phyloP scores from a whole-genome alignment of 2,888 invertebrate species.

The Loripinus fragilis region DNA sequence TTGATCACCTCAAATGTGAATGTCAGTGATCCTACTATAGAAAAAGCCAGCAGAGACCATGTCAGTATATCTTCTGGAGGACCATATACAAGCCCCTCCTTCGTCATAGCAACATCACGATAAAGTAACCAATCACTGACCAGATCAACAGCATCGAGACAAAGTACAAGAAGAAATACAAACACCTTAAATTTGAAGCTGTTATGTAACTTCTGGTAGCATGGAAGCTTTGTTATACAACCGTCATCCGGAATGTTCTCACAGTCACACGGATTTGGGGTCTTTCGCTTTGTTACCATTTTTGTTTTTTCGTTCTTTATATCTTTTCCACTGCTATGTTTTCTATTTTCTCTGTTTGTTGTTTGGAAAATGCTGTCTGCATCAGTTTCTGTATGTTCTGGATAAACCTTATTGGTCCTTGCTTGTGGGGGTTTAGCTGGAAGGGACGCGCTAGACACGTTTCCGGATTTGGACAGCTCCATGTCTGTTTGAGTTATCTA shows the following conservation, averaged over 20 bases:
- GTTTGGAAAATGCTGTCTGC: neutral
- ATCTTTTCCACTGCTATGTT: neutral
- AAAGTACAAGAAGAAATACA: constrained; percentile 61
- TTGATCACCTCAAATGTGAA: constrained; percentile 63
- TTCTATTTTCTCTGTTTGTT: neutral
- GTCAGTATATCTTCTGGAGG: constrained; percentile 52
- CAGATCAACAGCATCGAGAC: constrained; percentile 64
- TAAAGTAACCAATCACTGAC: constrained; percentile 71
- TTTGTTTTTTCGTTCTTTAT: neutral
- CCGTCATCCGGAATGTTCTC: constrained; percentile 26
- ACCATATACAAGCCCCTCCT: constrained; percentile 71
- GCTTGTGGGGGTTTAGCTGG: neutral
- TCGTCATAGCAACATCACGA: constrained; percentile 54
- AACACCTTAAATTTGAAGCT: constrained; percentile 61
- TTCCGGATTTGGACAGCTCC: neutral
- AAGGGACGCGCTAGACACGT: neutral
- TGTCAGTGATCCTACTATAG: constrained; percentile 66
- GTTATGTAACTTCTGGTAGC: constrained; percentile 45
- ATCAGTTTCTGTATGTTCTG: neutral
- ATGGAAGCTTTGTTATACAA: constrained; percentile 47
- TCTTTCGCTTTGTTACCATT: neutral
- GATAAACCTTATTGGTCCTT: constrained; percentile 4
- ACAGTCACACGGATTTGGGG: constrained; percentile 22
- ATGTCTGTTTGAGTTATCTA: neutral
- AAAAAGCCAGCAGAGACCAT: constrained; percentile 59